Percentiles rank a stretch among this genome's conserved stretches.
Conservation (phyloP, 2,888 invertebrate genomes). For the Oscheius sp. region DNA sequence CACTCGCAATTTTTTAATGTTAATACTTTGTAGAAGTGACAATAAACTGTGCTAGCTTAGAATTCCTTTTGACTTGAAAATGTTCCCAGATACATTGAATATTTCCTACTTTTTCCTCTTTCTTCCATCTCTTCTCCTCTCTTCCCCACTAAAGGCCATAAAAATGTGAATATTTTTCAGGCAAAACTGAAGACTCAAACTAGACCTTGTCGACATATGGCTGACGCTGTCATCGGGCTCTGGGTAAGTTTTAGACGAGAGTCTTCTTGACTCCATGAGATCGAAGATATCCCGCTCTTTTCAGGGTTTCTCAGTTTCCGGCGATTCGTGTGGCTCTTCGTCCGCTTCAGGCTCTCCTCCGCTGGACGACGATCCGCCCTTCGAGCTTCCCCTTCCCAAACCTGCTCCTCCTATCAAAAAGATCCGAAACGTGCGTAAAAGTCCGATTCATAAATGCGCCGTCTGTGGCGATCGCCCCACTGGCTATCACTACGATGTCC, state of each 20-base stretch:
- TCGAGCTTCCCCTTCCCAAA: conserved; percentile 12
- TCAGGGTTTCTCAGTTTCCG: conserved; percentile 2
- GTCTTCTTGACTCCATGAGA: too few relatives aligned
- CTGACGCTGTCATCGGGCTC: neutral
- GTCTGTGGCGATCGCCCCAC: conserved; percentile 65
- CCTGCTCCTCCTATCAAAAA: conserved; percentile 42
- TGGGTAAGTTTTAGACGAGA: neutral
- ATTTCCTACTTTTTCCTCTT: too few relatives aligned
- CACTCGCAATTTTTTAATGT: too few relatives aligned
- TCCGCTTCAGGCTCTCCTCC: conserved; percentile 11
- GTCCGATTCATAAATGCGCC: conserved; percentile 55
- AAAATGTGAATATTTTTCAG: neutral
- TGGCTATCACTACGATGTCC: conserved; percentile 63
- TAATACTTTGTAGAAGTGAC: too few relatives aligned
- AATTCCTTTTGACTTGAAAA: too few relatives aligned
- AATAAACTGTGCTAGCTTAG: too few relatives aligned
- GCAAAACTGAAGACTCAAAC: neutral
- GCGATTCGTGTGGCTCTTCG: conserved; percentile 22
- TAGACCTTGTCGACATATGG: neutral
- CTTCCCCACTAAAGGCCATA: neutral
- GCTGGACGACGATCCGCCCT: conserved; percentile 26
- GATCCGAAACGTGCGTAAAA: conserved; percentile 62
- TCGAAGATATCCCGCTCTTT: too few relatives aligned
- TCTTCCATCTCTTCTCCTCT: too few relatives aligned
- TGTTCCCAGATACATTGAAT: too few relatives aligned